phyloP scores from a whole-genome alignment of 2,797 vertebrate genomes.

The Masticophis lateralis region DNA sequence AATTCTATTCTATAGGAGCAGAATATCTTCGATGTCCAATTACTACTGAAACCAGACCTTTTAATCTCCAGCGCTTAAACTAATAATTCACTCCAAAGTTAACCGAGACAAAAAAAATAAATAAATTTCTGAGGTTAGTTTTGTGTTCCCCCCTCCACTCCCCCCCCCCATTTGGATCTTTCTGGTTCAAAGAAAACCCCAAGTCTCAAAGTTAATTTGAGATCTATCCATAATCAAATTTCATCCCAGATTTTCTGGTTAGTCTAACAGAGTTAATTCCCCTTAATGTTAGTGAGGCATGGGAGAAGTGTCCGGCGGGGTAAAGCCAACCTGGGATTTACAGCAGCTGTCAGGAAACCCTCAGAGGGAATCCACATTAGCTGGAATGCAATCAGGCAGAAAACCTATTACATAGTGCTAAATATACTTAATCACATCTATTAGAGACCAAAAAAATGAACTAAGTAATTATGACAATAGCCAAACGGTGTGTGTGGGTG shows the following conservation, averaged over 20 bases:
- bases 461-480: conserved; percentile 84
- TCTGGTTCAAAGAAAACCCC: conserved; percentile 17
- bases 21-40: background rate
- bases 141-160: background rate
- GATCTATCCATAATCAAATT: conserved; percentile 77
- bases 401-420: conserved; percentile 99
- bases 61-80: background rate
- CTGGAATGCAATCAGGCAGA: conserved; percentile 96
- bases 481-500: conserved; percentile 66
- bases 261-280: conserved; percentile 79
- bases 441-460: conserved; percentile 81
- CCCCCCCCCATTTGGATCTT: background rate
- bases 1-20: background rate
- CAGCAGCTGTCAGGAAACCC: conserved; percentile 79
- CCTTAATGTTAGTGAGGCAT: conserved; percentile 74
- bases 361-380: conserved; percentile 89
- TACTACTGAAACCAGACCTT: background rate
- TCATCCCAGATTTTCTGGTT: conserved; percentile 79
- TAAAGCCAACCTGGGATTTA: conserved; percentile 69
- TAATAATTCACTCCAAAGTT: background rate
- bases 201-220: conserved; percentile 45
- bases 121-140: background rate
- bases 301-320: conserved; percentile 71
- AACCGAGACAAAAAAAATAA: background rate
- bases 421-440: conserved; percentile 99